phyloP scores from a whole-genome alignment of 2,797 vertebrate genomes.

The Clarias fuscus region DNA sequence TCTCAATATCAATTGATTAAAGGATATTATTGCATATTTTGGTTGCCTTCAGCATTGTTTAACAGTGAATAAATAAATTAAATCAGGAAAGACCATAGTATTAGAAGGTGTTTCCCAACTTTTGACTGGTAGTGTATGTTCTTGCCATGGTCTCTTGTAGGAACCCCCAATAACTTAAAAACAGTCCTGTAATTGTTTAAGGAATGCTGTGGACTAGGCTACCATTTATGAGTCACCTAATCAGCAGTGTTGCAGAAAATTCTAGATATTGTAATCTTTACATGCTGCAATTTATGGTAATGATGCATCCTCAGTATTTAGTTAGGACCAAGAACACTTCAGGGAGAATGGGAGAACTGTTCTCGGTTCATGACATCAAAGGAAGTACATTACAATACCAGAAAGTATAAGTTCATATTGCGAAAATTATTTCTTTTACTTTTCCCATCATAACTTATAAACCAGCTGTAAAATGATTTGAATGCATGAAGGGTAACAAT shows the following conservation, averaged over 20 bases:
- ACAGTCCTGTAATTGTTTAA: not conserved
- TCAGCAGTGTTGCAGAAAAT: not conserved
- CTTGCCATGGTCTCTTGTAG: not conserved
- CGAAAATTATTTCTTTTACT: not conserved
- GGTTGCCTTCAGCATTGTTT: no score
- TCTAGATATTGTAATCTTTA: not conserved
- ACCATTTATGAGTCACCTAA: not conserved
- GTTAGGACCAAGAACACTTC: not conserved
- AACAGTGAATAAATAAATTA: no score
- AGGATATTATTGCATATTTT: no score
- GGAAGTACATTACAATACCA: not conserved
- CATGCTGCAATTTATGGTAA: not conserved
- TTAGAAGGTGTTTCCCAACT: no score
- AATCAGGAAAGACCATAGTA: no score
- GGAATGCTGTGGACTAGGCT: not conserved
- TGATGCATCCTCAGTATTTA: not conserved
- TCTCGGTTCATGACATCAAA: not conserved
- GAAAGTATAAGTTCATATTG: not conserved
- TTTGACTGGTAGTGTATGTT: no score
- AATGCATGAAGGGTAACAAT: constrained; percentile 15
- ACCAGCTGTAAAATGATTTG: not conserved
- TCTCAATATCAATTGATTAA: no score
- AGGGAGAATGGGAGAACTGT: not conserved
- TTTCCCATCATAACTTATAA: constrained; percentile 1
- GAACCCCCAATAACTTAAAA: not conserved